A percentile compares a stretch with the other conserved stretches of the same genome.
Conservation (phyloP, 2,888 invertebrate genomes). For the Salticus scenicus region DNA sequence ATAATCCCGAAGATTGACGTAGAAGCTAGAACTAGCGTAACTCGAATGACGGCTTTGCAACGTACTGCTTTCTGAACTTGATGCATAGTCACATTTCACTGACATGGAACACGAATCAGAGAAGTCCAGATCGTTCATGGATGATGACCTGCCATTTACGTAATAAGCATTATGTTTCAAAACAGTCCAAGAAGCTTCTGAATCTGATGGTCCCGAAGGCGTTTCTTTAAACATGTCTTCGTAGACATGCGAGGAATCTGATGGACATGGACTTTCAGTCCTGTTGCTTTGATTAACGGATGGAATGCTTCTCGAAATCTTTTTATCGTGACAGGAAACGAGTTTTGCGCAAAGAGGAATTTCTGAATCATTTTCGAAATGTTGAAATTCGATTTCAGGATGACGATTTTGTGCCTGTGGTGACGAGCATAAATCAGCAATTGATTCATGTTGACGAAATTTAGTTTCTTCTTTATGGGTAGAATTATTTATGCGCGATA, state of each 20-base stretch:
- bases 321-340: constrained; percentile 50
- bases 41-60: constrained; percentile 51
- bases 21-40: constrained; percentile 44
- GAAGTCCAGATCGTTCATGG: constrained; percentile 54
- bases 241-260: constrained; percentile 46
- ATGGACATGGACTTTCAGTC: constrained; percentile 33
- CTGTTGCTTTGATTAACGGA: constrained; percentile 24
- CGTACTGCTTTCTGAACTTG: constrained; percentile 55
- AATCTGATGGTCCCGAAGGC: constrained; percentile 51
- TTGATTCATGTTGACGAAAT: background rate
- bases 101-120: constrained; percentile 61
- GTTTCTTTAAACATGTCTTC: constrained; percentile 65
- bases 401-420: background rate
- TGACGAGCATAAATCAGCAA: background rate
- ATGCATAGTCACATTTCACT: constrained; percentile 54
- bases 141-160: constrained; percentile 50
- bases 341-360: constrained; percentile 56
- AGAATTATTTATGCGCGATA: constrained; percentile 6
- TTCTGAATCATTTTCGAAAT: constrained; percentile 43
- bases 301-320: background rate
- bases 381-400: constrained; percentile 25
- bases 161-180: constrained; percentile 56
- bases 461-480: background rate
- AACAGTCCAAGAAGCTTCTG: constrained; percentile 51
- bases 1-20: constrained; percentile 50